Evolutionary conservation across 2,888 invertebrate genomes (phyloP).

Genomic region (Xestia sexstrigata): DNA sequence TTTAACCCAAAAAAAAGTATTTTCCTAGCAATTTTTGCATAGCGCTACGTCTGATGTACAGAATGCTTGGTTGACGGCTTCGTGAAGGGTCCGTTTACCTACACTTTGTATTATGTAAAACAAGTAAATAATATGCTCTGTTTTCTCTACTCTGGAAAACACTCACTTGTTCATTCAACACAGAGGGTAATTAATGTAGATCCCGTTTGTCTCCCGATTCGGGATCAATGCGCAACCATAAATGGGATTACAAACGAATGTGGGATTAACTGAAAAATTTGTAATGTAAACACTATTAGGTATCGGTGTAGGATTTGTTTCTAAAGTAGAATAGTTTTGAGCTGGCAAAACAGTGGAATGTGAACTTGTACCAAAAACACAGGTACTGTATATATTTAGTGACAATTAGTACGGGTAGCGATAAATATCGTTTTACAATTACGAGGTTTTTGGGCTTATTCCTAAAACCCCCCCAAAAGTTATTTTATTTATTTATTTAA

Average conservation of each 20-base stretch:
- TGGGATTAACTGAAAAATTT: constrained; percentile 15
- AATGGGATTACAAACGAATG: constrained; percentile 9
- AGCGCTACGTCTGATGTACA: too few relatives aligned
- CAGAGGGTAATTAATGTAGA: constrained; percentile 14
- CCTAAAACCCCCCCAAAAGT: too few relatives aligned
- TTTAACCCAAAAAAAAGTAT: too few relatives aligned
- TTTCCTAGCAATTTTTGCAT: too few relatives aligned
- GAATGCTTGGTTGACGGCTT: too few relatives aligned
- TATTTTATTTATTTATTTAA: too few relatives aligned
- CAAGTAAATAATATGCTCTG: constrained; percentile 2
- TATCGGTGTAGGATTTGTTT: not conserved
- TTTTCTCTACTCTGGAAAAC: not conserved
- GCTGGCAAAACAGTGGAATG: not conserved
- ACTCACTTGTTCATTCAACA: constrained; percentile 5
- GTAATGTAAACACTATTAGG: not conserved
- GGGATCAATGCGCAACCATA: constrained; percentile 5
- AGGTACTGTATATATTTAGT: not conserved
- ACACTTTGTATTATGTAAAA: not conserved
- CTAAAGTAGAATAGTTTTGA: not conserved
- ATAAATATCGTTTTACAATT: too few relatives aligned
- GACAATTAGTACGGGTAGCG: too few relatives aligned
- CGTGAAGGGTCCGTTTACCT: too few relatives aligned
- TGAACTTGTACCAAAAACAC: not conserved
- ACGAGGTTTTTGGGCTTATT: too few relatives aligned
- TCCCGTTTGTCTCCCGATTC: not conserved